A percentile compares a stretch with the other conserved stretches of the same genome.
Evolutionary conservation across 1,140 invertebrate species (phyloP).

Genomic region (Helicoverpa armigera): DNA sequence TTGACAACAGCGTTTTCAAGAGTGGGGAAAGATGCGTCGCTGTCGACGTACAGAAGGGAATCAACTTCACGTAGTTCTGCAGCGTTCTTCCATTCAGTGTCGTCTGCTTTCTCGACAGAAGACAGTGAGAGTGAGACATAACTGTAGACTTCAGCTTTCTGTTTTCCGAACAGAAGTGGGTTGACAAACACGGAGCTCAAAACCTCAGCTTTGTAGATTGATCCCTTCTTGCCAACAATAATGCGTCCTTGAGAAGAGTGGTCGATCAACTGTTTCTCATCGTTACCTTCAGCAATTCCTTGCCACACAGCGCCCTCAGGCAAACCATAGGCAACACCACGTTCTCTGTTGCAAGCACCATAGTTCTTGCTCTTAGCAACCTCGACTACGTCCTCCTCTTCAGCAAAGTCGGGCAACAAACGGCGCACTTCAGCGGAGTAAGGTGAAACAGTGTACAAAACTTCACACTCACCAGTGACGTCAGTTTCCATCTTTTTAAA

Average conservation of each 20-base stretch:
- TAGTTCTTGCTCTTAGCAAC: conserved; percentile 90
- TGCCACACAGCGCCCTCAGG: conserved; percentile 85
- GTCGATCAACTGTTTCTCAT: conserved; percentile 86
- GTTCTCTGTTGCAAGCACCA: conserved; percentile 87
- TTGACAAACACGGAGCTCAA: conserved; percentile 87
- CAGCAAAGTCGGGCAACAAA: conserved; percentile 83
- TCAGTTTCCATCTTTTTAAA: conserved; percentile 90
- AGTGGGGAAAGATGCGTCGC: conserved; percentile 62
- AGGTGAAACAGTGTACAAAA: conserved; percentile 88
- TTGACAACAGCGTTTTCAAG: conserved; percentile 69
- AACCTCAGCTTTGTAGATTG: conserved; percentile 89
- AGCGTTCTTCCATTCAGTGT: conserved; percentile 68
- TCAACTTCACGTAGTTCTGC: conserved; percentile 81
- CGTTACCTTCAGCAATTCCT: conserved; percentile 84
- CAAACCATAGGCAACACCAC: conserved; percentile 88
- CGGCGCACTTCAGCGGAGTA: conserved; percentile 86
- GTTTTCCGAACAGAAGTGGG: conserved; percentile 84
- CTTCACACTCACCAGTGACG: conserved; percentile 90
- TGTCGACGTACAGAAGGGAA: conserved; percentile 87
- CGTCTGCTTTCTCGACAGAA: conserved; percentile 62
- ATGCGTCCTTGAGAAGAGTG: conserved; percentile 87
- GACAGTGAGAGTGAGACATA: conserved; percentile 87
- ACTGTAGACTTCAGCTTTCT: conserved; percentile 88
- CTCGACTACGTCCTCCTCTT: conserved; percentile 85
- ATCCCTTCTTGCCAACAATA: conserved; percentile 86